phyloP scores from a whole-genome alignment of 2,113 vertebrate genomes.

The Dunckerocampus dactyliophorus region DNA sequence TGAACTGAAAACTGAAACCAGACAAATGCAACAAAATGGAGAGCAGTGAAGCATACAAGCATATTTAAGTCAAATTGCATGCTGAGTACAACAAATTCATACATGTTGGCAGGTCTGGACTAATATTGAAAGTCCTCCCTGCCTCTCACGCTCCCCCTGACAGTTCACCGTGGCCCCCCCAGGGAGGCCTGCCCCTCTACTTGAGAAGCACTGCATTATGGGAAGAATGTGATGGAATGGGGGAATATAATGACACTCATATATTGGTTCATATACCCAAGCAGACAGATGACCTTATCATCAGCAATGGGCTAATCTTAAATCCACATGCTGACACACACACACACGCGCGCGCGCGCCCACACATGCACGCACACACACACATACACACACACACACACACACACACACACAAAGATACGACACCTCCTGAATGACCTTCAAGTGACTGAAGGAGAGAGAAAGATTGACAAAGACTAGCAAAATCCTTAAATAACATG shows the following conservation, averaged over 20 bases:
- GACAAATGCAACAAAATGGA: too few relatives aligned
- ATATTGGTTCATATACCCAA: neutral
- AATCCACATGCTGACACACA: constrained; percentile 16
- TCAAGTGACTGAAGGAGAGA: constrained; percentile 20
- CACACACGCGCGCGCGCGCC: neutral
- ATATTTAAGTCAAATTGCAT: too few relatives aligned
- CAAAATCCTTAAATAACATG: constrained; percentile 7
- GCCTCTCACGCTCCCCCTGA: too few relatives aligned
- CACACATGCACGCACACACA: constrained; percentile 8
- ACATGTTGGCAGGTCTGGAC: too few relatives aligned
- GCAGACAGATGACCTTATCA: constrained; percentile 36
- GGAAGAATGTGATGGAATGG: neutral
- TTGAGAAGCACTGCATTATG: too few relatives aligned
- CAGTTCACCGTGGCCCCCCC: too few relatives aligned
- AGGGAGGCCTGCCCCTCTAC: too few relatives aligned
- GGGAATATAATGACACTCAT: neutral
- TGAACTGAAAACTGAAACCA: too few relatives aligned
- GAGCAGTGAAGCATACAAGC: too few relatives aligned
- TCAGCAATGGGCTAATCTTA: constrained; percentile 9
- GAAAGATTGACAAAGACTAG: neutral
- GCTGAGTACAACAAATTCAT: too few relatives aligned
- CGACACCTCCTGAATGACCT: constrained; percentile 34
- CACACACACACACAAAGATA: neutral
- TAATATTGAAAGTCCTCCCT: too few relatives aligned
- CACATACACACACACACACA: constrained; percentile 8